Percentiles rank a stretch among this genome's conserved stretches.
These are phyloP conservation scores for Colaptes auratus DNA, from an alignment of 2,113 vertebrate genomes.

Conservation along the genomic window DNA sequence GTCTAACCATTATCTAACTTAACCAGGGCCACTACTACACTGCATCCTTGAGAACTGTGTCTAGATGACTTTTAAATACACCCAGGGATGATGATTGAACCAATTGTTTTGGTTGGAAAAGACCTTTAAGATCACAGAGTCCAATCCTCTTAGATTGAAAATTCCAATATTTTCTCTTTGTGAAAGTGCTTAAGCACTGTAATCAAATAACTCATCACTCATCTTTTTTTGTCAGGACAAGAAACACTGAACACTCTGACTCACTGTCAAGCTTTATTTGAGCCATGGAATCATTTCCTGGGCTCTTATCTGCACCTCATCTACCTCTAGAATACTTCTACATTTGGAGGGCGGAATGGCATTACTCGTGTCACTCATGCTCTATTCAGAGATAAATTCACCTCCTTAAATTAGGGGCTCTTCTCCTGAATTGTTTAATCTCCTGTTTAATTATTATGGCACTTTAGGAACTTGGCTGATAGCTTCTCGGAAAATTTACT, in stretches of 20 bases:
- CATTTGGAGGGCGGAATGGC: neutral
- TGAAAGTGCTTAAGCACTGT: neutral
- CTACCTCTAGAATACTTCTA: neutral
- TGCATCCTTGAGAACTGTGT: no score
- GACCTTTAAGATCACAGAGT: no score
- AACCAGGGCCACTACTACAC: no score
- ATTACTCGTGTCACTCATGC: neutral
- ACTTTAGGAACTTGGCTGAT: neutral
- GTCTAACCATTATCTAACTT: no score
- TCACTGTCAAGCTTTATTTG: neutral
- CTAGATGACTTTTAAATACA: no score
- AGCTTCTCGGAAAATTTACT: conserved; percentile 6
- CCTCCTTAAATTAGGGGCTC: neutral
- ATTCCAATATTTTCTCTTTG: neutral
- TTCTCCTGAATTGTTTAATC: neutral
- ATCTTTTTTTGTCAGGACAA: neutral
- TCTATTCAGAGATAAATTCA: neutral
- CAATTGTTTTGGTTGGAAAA: no score
- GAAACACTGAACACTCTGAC: neutral
- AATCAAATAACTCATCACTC: neutral
- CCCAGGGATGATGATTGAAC: no score
- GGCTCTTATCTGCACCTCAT: neutral
- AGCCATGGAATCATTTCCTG: neutral
- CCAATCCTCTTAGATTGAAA: neutral
- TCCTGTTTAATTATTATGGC: conserved; percentile 32